These are phyloP conservation scores for Drosophila ficusphila DNA, from an alignment of 1,140 invertebrate genomes.

Conservation along the genomic window DNA sequence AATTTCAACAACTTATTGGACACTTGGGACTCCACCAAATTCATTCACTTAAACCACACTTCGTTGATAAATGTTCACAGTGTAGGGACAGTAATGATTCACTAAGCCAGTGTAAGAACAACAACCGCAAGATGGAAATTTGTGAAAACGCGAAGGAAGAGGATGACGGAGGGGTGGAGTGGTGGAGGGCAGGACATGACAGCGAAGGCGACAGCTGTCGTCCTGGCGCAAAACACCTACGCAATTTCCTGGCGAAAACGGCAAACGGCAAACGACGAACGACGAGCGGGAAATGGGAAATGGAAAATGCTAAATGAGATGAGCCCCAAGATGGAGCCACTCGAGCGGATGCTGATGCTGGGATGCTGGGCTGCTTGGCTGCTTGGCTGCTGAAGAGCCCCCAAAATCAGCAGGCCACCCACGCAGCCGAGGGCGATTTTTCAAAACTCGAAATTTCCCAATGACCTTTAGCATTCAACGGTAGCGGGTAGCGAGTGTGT, in stretches of 20 bases:
- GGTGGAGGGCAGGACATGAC: constrained; percentile 12
- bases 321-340: constrained; percentile 42
- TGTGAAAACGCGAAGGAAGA: constrained; percentile 32
- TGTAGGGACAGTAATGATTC: constrained; percentile 67
- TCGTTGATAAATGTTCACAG: too few species aligned
- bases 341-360: constrained; percentile 53
- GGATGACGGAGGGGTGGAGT: neutral
- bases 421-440: constrained; percentile 39
- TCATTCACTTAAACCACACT: too few species aligned
- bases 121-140: constrained; percentile 61
- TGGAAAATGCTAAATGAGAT: constrained; percentile 52
- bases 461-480: constrained; percentile 76
- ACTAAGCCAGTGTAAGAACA: constrained; percentile 58
- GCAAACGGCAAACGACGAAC: constrained; percentile 64
- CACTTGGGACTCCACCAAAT: too few species aligned
- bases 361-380: too few species aligned
- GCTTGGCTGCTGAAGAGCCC: too few species aligned
- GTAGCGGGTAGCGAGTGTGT: constrained; percentile 24
- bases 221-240: constrained; percentile 69
- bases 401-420: constrained; percentile 5
- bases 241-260: constrained; percentile 74
- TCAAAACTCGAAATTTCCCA: constrained; percentile 72
- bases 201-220: constrained; percentile 46
- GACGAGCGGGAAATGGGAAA: constrained; percentile 70
- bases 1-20: too few species aligned